Percentiles rank a stretch among this genome's conserved stretches.
These are phyloP conservation scores for Aphidius gifuensis DNA, from an alignment of 1,140 invertebrate genomes.

Conservation along the genomic window DNA sequence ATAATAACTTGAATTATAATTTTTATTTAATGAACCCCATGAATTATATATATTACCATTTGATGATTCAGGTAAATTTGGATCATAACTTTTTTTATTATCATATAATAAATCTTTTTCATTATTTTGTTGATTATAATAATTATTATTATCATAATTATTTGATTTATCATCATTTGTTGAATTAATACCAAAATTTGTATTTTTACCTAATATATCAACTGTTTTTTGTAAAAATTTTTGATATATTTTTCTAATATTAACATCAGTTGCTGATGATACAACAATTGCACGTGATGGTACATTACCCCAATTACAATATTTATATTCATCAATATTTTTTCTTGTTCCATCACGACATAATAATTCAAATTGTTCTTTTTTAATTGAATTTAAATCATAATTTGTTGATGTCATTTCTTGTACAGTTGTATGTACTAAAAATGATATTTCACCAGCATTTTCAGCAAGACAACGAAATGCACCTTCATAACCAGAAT, in stretches of 20 bases:
- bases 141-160: slow-evolving; percentile 31
- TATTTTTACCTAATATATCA: slow-evolving; percentile 48
- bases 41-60: slow-evolving; percentile 5
- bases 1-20: slow-evolving; percentile 6
- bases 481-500: slow-evolving; percentile 86
- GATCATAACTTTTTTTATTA: slow-evolving; percentile 22
- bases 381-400: slow-evolving; percentile 59
- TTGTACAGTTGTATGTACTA: slow-evolving; percentile 80
- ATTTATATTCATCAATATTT: slow-evolving; percentile 67
- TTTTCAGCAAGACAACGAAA: slow-evolving; percentile 80
- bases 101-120: slow-evolving; percentile 19
- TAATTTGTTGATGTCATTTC: slow-evolving; percentile 63
- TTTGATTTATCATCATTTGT: slow-evolving; percentile 23
- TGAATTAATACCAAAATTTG: slow-evolving; percentile 15
- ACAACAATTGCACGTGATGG: slow-evolving; percentile 86
- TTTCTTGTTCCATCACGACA: slow-evolving; percentile 78
- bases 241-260: slow-evolving; percentile 60
- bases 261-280: slow-evolving; percentile 69
- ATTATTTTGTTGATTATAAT: slow-evolving; percentile 33
- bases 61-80: slow-evolving; percentile 30
- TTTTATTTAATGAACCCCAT: background rate
- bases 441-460: slow-evolving; percentile 86
- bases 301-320: slow-evolving; percentile 85
- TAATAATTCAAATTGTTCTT: slow-evolving; percentile 78
- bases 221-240: slow-evolving; percentile 59